Percentiles rank a stretch among this genome's conserved stretches.
These are phyloP conservation scores for Campoplex nolae DNA, from an alignment of 2,888 invertebrate species.

Conservation along the genomic window DNA sequence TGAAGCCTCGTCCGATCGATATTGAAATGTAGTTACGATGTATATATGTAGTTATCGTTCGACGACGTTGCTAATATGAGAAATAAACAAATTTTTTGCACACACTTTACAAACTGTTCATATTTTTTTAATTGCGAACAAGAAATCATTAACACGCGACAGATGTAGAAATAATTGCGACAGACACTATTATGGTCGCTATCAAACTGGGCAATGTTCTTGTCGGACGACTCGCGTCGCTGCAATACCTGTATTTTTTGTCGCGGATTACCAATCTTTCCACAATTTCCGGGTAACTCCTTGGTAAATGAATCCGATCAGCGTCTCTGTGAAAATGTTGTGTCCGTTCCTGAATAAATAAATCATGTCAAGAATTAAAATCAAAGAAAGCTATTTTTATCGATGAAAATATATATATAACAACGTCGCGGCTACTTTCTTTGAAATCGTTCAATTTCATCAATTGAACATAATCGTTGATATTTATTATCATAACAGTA, in stretches of 20 bases:
- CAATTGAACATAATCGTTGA: no score
- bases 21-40: constrained; percentile 39
- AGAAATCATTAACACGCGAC: background rate
- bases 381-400: background rate
- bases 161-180: constrained; percentile 10
- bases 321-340: constrained; percentile 72
- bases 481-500: no score
- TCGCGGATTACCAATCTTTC: constrained; percentile 66
- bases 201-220: constrained; percentile 13
- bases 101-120: background rate
- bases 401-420: no score
- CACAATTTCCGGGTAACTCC: constrained; percentile 72
- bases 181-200: constrained; percentile 12
- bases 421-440: no score
- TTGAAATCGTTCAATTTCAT: no score
- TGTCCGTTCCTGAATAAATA: constrained; percentile 71
- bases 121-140: constrained; percentile 4
- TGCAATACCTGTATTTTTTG: constrained; percentile 47
- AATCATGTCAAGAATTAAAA: background rate
- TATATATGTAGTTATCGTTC: constrained; percentile 18
- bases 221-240: constrained; percentile 40
- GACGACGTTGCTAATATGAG: constrained; percentile 26
- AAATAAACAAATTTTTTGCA: constrained; percentile 55
- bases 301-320: constrained; percentile 58
- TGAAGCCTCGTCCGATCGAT: constrained; percentile 43